Evolutionary conservation across 2,113 vertebrate genomes (phyloP).

Genomic region (Centropus unirufus): DNA sequence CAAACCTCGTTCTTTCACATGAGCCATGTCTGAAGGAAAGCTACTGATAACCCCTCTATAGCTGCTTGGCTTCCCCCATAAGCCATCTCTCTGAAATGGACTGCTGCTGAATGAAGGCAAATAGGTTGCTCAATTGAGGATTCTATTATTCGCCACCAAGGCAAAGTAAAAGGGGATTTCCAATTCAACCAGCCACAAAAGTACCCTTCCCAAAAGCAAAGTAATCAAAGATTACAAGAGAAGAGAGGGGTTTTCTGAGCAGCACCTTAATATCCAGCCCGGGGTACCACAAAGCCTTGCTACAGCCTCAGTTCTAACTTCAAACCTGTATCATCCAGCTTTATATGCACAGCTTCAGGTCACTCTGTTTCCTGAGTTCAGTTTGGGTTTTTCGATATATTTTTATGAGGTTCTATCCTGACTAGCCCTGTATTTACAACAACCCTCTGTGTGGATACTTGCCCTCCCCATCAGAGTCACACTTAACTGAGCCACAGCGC

Average conservation of each 20-base stretch:
- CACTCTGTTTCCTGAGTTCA: neutral
- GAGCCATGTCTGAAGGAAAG: neutral
- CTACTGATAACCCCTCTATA: neutral
- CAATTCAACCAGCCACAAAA: neutral
- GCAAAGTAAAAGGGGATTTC: neutral
- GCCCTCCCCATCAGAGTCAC: neutral
- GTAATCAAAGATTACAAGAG: neutral
- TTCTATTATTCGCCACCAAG: neutral
- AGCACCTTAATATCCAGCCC: neutral
- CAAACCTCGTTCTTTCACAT: neutral
- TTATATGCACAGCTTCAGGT: neutral
- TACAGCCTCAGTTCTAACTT: neutral
- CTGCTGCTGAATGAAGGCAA: neutral
- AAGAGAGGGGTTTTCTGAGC: neutral
- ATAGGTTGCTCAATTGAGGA: neutral
- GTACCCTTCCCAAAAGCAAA: neutral
- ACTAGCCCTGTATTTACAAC: neutral
- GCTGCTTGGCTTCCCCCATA: neutral
- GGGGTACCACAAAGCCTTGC: neutral
- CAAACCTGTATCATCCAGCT: neutral
- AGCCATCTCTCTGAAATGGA: neutral
- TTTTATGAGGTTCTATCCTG: neutral
- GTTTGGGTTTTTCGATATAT: neutral
- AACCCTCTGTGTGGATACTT: neutral
- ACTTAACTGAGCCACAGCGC: fast-evolving